These are phyloP conservation scores for Microctenopoma steveboyesi DNA, from an alignment of 2,797 vertebrate genomes.

Conservation along the genomic window DNA sequence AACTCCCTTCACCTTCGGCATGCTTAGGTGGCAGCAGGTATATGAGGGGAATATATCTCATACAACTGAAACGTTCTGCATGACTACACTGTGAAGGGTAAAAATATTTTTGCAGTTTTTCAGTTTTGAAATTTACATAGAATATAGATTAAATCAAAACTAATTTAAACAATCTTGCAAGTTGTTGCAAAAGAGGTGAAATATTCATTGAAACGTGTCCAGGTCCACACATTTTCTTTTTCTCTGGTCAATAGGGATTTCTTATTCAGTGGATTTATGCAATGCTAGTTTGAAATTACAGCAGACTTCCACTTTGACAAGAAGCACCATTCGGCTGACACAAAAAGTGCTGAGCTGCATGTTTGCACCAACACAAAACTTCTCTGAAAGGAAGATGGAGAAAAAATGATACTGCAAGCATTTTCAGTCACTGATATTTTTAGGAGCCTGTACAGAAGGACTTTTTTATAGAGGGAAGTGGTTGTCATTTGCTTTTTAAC, in stretches of 20 bases:
- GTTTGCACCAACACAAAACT: conserved; percentile 26
- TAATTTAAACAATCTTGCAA: not conserved
- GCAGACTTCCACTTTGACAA: conserved; percentile 27
- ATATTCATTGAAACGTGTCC: not conserved
- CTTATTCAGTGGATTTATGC: conserved; percentile 24
- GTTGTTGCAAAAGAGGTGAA: not conserved
- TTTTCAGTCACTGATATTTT: not conserved
- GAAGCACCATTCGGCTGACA: conserved; percentile 38
- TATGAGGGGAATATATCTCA: not conserved
- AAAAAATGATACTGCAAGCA: not conserved
- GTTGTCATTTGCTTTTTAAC: not conserved
- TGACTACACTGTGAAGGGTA: not conserved
- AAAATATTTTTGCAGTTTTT: not conserved
- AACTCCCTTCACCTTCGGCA: not conserved
- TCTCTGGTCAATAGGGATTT: conserved; percentile 12
- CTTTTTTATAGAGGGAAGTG: conserved; percentile 27
- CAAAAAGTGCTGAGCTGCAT: conserved; percentile 44
- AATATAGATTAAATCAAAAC: conserved; percentile 12
- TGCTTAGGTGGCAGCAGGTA: not conserved
- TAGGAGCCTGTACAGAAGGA: not conserved
- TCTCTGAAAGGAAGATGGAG: conserved; percentile 5
- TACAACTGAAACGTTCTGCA: conserved; percentile 27
- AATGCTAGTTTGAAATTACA: conserved; percentile 45
- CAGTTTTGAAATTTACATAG: conserved; percentile 25
- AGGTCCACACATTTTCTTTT: not conserved